These are phyloP conservation scores for Axinella damicornis DNA, from an alignment of 37 sponge, comb jelly and placozoan species.

Conservation along the genomic window DNA sequence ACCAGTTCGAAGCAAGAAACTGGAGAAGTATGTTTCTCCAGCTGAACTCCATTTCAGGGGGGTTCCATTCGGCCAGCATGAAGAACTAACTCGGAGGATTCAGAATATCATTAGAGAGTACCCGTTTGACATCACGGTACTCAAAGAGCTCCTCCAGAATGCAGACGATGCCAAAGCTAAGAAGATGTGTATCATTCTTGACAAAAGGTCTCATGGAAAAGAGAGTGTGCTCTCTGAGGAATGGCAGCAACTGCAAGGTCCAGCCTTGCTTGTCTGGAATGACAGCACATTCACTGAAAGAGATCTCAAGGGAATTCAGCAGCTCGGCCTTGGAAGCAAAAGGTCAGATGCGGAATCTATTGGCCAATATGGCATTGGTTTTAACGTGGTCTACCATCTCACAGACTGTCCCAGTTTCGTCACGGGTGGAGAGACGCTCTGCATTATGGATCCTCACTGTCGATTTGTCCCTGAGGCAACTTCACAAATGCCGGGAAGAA, in stretches of 20 bases:
- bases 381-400: constrained; percentile 83
- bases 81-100: constrained; percentile 32
- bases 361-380: constrained; percentile 84
- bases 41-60: neutral
- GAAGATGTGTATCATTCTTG: constrained; percentile 70
- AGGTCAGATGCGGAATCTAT: constrained; percentile 43
- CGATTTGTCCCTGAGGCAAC: constrained; percentile 17
- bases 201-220: constrained; percentile 46
- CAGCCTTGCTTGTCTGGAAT: constrained; percentile 72
- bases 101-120: constrained; percentile 50
- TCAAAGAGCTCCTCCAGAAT: constrained; percentile 82
- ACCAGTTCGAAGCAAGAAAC: neutral
- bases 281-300: constrained; percentile 50
- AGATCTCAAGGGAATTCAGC: constrained; percentile 73
- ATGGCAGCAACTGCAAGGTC: constrained; percentile 66
- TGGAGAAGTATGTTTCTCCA: neutral
- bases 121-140: constrained; percentile 36
- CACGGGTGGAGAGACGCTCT: constrained; percentile 59
- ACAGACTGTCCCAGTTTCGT: constrained; percentile 83
- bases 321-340: constrained; percentile 76
- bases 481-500: constrained; percentile 20
- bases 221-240: neutral
- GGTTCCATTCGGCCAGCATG: constrained; percentile 28
- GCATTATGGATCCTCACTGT: constrained; percentile 74
- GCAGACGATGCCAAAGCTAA: constrained; percentile 86